Evolutionary conservation across 2,797 vertebrate genomes (phyloP).

Genomic region (Staurois parvus): DNA sequence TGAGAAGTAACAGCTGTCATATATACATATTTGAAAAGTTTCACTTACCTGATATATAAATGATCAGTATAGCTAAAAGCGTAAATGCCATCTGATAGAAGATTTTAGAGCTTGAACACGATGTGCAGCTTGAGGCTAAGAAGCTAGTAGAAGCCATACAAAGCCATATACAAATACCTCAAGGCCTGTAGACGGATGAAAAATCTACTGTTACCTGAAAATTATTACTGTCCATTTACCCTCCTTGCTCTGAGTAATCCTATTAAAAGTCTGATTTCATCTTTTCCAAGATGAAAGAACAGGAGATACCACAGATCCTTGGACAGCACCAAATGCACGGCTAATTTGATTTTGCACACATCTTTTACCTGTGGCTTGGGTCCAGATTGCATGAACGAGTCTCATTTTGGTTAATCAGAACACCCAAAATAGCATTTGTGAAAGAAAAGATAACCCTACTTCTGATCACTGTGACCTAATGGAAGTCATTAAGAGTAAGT

Average conservation of each 20-base stretch:
- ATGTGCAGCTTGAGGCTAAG: neutral
- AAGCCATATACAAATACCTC: neutral
- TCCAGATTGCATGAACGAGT: slow-evolving; percentile 63
- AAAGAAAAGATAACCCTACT: slow-evolving; percentile 58
- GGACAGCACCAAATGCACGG: slow-evolving; percentile 59
- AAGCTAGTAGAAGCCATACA: slow-evolving; percentile 1
- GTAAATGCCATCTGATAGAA: slow-evolving; percentile 9
- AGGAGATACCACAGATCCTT: slow-evolving; percentile 45
- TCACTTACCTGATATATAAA: slow-evolving; percentile 40
- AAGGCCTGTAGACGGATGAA: slow-evolving; percentile 9
- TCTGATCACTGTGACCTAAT: slow-evolving; percentile 30
- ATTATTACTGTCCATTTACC: slow-evolving; percentile 27
- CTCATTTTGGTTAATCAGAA: slow-evolving; percentile 71
- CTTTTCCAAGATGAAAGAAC: slow-evolving; percentile 36
- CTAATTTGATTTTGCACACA: slow-evolving; percentile 70
- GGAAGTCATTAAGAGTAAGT: neutral
- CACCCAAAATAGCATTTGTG: slow-evolving; percentile 67
- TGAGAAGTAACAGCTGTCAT: neutral
- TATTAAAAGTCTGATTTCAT: slow-evolving; percentile 55
- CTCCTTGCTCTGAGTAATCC: slow-evolving; percentile 40
- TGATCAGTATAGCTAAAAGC: neutral
- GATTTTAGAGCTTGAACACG: neutral
- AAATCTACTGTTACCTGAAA: slow-evolving; percentile 50
- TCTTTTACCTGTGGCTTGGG: slow-evolving; percentile 67
- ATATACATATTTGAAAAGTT: neutral